Conservation (phyloP, 2,113 vertebrate genomes). For the Dasyornis broadbenti region DNA sequence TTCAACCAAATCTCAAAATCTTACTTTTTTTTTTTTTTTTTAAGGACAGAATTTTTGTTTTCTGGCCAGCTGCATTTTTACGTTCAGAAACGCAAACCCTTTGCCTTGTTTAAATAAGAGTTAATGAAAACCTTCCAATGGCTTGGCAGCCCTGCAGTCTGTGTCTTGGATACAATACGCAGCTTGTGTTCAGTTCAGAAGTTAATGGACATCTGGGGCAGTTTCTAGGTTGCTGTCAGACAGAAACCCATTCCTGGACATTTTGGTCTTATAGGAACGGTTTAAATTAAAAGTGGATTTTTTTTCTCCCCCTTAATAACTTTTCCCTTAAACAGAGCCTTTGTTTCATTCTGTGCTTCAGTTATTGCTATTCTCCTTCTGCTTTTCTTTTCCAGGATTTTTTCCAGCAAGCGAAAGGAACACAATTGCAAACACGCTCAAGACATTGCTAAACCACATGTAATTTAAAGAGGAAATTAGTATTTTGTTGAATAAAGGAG, state of each 20-base stretch:
- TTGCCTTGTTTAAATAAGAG: constrained; percentile 48
- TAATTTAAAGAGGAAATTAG: constrained; percentile 27
- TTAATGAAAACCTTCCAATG: constrained; percentile 46
- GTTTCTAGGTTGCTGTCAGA: background rate
- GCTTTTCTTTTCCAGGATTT: background rate
- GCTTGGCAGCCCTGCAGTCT: constrained; percentile 34
- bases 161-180: constrained; percentile 41
- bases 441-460: background rate
- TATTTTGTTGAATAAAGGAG: background rate
- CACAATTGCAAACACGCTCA: background rate
- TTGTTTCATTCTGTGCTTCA: background rate
- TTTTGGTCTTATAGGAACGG: background rate
- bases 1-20: background rate
- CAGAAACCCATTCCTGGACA: constrained; percentile 1
- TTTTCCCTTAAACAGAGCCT: background rate
- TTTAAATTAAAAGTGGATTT: background rate
- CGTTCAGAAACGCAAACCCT: background rate
- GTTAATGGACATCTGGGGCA: constrained; percentile 48
- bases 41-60: background rate
- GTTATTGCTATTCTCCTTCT: background rate
- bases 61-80: background rate
- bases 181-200: constrained; percentile 15
- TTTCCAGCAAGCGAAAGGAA: background rate
- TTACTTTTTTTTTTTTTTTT: fast-evolving
- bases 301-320: background rate